phyloP scores from a whole-genome alignment of 2,888 invertebrate species.

The Aleiodes testaceus region DNA sequence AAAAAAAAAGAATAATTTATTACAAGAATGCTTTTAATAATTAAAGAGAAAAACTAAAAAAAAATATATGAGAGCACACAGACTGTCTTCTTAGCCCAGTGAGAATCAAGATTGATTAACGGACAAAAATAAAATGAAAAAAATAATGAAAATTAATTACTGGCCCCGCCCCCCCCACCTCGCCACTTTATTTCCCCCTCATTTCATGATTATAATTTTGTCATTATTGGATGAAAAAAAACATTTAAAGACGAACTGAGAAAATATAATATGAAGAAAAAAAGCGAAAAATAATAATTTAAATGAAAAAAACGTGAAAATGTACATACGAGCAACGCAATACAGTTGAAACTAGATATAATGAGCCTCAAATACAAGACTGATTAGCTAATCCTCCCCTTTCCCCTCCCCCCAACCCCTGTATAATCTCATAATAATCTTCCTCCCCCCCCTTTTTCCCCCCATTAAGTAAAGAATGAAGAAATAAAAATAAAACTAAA shows the following conservation, averaged over 20 bases:
- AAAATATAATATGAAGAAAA: constrained; percentile 30
- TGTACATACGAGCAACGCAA: constrained; percentile 63
- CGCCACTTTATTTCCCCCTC: background rate
- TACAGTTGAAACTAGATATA: constrained; percentile 69
- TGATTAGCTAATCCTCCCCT: constrained; percentile 71
- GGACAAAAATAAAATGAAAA: constrained; percentile 20
- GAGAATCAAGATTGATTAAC: constrained; percentile 66
- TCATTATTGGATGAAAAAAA: too few relatives aligned
- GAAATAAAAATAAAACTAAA: constrained; percentile 47
- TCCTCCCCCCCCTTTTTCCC: constrained; percentile 59
- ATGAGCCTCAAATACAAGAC: constrained; percentile 73
- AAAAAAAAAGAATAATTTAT: constrained; percentile 5
- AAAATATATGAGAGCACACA: constrained; percentile 66
- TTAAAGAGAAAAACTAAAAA: background rate
- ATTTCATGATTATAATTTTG: constrained; percentile 6
- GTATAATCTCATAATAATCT: constrained; percentile 66
- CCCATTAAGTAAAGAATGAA: constrained; percentile 66
- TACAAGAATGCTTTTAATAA: constrained; percentile 34
- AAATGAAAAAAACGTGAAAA: constrained; percentile 37
- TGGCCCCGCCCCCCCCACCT: background rate
- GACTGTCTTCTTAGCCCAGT: constrained; percentile 67
- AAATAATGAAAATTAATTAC: constrained; percentile 9
- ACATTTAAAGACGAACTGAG: background rate
- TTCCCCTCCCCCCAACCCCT: constrained; percentile 32
- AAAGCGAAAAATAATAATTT: background rate